Evolutionary conservation across 2,888 invertebrate genomes (phyloP), one percentile per base, ranked within the genome.

Genomic region (Drosophila kambysellisi): DNA sequence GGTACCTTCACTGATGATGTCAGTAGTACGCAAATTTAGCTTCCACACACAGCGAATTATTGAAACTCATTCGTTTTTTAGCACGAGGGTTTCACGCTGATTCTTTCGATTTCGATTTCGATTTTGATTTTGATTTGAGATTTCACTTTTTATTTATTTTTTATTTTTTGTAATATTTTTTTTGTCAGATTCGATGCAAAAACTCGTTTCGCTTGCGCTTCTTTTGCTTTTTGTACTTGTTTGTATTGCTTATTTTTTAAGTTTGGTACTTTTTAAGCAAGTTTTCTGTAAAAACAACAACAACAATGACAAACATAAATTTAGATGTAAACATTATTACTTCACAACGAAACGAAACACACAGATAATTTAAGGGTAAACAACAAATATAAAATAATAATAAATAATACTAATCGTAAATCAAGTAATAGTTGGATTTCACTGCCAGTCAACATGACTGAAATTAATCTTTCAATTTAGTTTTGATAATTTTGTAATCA

Each of bases 211-310:
- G 70, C 48, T 63, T 72, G 75, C 64, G 70, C 60, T 60, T 70
- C 59, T 63, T 20, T 48, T 58, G 32, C 37, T 67, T 56, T 59
- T 58, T 58, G 46, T 46, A 46, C 25, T 70, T 64, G 43, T 25
- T 64, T 68, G 46, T 25, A 4, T 75, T 73, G 69, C 62, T 74
- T 39, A 4, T 51, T 59, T 67, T 25, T 74, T 73, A 81, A 75
- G 68, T 79, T 72, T 73, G 82, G 85, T 84, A 86, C 81, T 88
- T 83, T 83, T 89, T 90, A 89, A 83, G 84, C 88, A 90, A 89
- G 86, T 87, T 88, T 89, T 91, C 92, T 92, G 92, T 85, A 91
- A 92, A 89, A 92, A 91, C 89, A 91, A 88, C 79, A 82, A 86
- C 87, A 83, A 88, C 76, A 82, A 77, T 78, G 83, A 82, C 78